Conservation (phyloP, 2,888 invertebrate genomes). For the Heliconius charithonia region DNA sequence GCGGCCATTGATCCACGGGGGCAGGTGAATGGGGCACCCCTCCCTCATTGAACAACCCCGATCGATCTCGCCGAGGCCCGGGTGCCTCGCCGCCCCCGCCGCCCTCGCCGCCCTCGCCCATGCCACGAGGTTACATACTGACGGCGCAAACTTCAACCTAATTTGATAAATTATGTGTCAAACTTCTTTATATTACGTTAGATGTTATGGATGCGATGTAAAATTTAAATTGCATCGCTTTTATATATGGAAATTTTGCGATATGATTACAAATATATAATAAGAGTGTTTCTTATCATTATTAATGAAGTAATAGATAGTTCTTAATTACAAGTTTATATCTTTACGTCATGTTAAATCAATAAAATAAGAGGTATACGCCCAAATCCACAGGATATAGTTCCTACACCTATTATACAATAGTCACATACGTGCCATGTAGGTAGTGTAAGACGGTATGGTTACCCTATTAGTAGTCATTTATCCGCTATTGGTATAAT, state of each 20-base stretch:
- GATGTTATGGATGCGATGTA: neutral
- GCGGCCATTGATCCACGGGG: conserved; percentile 80
- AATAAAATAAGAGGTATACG: neutral
- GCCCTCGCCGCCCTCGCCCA: neutral
- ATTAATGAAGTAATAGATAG: neutral
- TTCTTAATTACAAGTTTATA: neutral
- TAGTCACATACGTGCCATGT: too few relatives aligned
- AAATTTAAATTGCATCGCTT: neutral
- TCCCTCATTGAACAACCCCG: conserved; percentile 67
- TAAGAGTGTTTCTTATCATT: neutral
- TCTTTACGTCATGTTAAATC: neutral
- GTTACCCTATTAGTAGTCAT: neutral
- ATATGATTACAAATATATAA: neutral
- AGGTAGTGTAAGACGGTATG: neutral
- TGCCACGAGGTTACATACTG: conserved; percentile 25
- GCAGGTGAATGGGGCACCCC: conserved; percentile 76
- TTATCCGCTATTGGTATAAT: neutral
- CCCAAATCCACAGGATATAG: neutral
- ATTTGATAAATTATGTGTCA: conserved; percentile 22
- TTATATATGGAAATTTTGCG: neutral
- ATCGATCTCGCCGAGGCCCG: conserved; percentile 62
- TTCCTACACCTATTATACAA: too few relatives aligned
- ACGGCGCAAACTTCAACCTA: conserved; percentile 20
- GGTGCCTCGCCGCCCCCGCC: conserved; percentile 26
- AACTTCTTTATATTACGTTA: conserved; percentile 9